Percentiles rank a stretch among this genome's conserved stretches.
Evolutionary conservation across 23 tunicate genomes (phyloP).

Genomic region (Trididemnum nubilum): DNA sequence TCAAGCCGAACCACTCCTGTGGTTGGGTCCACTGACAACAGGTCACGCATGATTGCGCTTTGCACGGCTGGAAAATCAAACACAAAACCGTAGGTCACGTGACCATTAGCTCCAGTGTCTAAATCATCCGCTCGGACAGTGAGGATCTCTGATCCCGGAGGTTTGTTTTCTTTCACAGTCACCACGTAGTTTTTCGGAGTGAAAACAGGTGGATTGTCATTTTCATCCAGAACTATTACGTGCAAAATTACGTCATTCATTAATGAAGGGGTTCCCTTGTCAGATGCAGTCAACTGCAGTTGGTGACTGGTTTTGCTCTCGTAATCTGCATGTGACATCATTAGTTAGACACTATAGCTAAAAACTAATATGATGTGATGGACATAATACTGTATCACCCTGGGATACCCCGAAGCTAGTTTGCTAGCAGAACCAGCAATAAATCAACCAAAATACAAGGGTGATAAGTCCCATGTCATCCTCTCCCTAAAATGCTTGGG

Average conservation of each 20-base stretch:
- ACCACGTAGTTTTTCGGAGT: conserved; percentile 31
- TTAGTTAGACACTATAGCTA: background rate
- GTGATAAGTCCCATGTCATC: no score
- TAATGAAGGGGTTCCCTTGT: conserved; percentile 39
- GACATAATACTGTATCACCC: no score
- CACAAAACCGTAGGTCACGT: conserved; percentile 15
- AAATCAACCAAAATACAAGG: no score
- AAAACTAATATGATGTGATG: no score
- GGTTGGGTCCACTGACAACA: conserved; percentile 39
- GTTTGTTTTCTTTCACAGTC: conserved; percentile 28
- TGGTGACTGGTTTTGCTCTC: conserved; percentile 36
- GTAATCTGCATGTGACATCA: conserved; percentile 43
- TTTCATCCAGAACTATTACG: conserved; percentile 47
- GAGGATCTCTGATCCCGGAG: conserved; percentile 30
- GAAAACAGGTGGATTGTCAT: conserved; percentile 69
- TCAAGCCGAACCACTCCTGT: conserved; percentile 45
- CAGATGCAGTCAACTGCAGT: conserved; percentile 42
- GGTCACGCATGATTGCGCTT: background rate
- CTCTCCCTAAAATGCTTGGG: no score
- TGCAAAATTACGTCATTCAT: conserved; percentile 30
- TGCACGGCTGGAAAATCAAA: background rate
- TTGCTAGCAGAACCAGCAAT: no score
- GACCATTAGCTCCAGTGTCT: conserved; percentile 46
- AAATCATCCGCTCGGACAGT: conserved; percentile 35
- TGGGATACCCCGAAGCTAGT: no score